These are phyloP conservation scores for Leptestheria dahalacensis DNA, from an alignment of 1,140 invertebrate genomes.

Conservation along the genomic window DNA sequence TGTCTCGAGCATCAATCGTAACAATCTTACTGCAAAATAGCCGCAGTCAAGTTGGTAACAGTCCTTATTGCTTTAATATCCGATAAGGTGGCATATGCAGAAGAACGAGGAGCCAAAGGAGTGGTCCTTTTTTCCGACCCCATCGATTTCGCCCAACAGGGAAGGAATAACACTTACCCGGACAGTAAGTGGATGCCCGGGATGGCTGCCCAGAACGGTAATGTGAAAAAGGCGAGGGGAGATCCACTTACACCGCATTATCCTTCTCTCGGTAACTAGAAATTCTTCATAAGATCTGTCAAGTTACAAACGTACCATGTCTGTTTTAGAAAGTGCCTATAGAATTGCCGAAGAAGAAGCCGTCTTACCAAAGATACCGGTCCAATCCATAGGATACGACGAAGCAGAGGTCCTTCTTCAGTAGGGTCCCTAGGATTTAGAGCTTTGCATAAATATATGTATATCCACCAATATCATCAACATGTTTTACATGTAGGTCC, in stretches of 20 bases:
- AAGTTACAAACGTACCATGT: too few relatives aligned
- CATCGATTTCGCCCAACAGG: slow-evolving; percentile 28
- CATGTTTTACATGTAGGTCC: too few relatives aligned
- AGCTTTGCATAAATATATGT: too few relatives aligned
- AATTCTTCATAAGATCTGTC: too few relatives aligned
- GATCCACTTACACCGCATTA: slow-evolving; percentile 36
- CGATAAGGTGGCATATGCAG: slow-evolving; percentile 18
- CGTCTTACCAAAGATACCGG: slow-evolving; percentile 28
- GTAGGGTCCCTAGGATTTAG: too few relatives aligned
- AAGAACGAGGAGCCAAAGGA: slow-evolving; percentile 20
- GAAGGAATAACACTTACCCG: slow-evolving; percentile 26
- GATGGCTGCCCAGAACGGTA: slow-evolving; percentile 29
- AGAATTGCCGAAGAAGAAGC: slow-evolving; percentile 13
- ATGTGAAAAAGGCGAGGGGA: slow-evolving; percentile 28
- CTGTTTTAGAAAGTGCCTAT: slow-evolving; percentile 14
- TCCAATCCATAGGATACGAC: slow-evolving; percentile 31
- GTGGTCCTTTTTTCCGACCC: slow-evolving; percentile 31
- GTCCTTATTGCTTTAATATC: background rate
- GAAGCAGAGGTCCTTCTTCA: slow-evolving; percentile 26
- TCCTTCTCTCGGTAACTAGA: slow-evolving; percentile 23
- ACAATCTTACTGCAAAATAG: background rate
- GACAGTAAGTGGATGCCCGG: slow-evolving; percentile 33
- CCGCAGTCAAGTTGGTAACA: background rate
- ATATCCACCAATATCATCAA: too few relatives aligned
- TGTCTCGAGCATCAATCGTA: slow-evolving; percentile 35